phyloP scores from a whole-genome alignment of 2,888 invertebrate genomes.

The Gibbula magus region DNA sequence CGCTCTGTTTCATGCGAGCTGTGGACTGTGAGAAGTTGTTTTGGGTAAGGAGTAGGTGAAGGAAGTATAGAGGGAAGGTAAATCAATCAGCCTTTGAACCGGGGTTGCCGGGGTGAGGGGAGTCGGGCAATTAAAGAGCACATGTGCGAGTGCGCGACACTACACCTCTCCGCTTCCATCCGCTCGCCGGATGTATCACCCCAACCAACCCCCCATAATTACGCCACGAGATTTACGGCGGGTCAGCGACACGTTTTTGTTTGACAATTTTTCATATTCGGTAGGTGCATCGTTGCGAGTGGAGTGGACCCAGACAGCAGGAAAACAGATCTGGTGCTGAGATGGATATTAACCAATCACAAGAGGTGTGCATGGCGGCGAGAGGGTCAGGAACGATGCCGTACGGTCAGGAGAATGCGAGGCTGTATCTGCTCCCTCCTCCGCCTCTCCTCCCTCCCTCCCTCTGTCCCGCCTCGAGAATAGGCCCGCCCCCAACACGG shows the following conservation, averaged over 20 bases:
- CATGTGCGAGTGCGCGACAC: background rate
- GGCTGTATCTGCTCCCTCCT: background rate
- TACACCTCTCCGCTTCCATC: background rate
- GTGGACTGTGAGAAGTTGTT: constrained; percentile 11
- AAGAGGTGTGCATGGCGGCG: background rate
- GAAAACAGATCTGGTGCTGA: background rate
- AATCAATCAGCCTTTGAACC: constrained; percentile 18
- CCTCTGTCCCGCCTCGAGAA: no score
- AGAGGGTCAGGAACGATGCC: no score
- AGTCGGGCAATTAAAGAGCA: constrained; percentile 1
- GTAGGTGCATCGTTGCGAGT: background rate
- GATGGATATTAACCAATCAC: constrained; percentile 6
- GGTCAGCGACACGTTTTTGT: background rate
- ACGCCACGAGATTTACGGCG: constrained; percentile 1
- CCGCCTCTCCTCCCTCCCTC: no score
- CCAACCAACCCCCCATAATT: background rate
- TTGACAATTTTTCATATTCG: constrained; percentile 3
- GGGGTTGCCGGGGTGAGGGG: background rate
- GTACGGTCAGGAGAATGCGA: no score
- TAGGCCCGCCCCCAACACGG: background rate
- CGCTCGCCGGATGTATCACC: background rate
- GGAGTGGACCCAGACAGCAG: no score
- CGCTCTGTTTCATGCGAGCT: background rate
- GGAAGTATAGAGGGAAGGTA: constrained; percentile 10
- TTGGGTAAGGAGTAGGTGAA: background rate